phyloP scores from a whole-genome alignment of 1,140 invertebrate genomes.

The Augochlora pura region DNA sequence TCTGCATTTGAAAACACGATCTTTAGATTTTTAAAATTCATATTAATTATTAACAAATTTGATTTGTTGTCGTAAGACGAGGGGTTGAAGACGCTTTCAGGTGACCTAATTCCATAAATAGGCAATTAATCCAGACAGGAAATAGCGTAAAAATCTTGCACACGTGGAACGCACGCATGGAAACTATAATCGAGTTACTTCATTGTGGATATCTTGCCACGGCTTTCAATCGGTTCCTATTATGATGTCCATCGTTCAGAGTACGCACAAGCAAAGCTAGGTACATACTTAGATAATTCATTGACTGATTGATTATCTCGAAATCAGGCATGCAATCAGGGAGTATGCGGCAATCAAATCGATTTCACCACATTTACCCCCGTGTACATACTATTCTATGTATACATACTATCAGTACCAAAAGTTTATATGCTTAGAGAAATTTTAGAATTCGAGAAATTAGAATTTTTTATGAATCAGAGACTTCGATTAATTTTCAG shows the following conservation, averaged over 20 bases:
- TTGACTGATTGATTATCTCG: constrained; percentile 24
- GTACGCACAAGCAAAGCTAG: constrained; percentile 60
- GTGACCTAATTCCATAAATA: neutral
- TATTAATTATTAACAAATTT: too few species aligned
- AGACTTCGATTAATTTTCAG: too few species aligned
- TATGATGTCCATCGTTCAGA: constrained; percentile 47
- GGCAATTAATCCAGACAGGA: neutral
- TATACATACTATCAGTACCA: neutral
- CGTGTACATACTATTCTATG: neutral
- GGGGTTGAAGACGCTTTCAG: constrained; percentile 34
- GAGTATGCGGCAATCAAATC: neutral
- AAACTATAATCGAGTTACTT: constrained; percentile 39
- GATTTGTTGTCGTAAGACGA: neutral
- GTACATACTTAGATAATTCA: constrained; percentile 41
- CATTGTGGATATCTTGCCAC: constrained; percentile 13
- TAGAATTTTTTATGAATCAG: too few species aligned
- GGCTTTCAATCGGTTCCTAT: constrained; percentile 57
- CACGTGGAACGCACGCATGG: constrained; percentile 34
- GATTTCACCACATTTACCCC: neutral
- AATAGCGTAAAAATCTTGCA: constrained; percentile 33
- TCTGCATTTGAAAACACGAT: too few species aligned
- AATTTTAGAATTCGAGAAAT: too few species aligned
- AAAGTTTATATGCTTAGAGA: too few species aligned
- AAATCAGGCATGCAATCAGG: neutral
- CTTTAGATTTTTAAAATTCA: too few species aligned